These are phyloP conservation scores for Rhamnusium bicolor DNA, from an alignment of 2,888 invertebrate species.

Conservation along the genomic window DNA sequence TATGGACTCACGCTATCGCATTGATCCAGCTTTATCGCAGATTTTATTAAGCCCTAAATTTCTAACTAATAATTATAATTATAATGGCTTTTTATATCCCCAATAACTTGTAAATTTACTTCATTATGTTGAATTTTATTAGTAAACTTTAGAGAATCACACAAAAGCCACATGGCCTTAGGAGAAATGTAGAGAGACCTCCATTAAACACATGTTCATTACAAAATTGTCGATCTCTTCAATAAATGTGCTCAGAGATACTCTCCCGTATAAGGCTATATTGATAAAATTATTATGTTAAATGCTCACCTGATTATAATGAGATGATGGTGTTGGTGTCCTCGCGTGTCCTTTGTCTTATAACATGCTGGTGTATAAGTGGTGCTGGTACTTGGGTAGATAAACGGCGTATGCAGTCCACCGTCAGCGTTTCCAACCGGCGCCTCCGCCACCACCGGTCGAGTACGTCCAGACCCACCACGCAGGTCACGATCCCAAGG, in stretches of 20 bases:
- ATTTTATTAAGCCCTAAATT: neutral
- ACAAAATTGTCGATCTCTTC: no score
- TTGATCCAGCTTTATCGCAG: no score
- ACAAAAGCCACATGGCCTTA: no score
- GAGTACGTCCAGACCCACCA: conserved; percentile 76
- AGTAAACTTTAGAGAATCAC: no score
- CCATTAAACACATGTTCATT: no score
- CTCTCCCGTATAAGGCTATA: no score
- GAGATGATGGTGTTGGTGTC: conserved; percentile 43
- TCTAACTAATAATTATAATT: neutral
- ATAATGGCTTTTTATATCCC: neutral
- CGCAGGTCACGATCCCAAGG: conserved; percentile 94
- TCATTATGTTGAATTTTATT: no score
- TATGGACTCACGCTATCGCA: neutral
- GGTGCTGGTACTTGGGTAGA: conserved; percentile 73
- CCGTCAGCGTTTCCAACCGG: conserved; percentile 47
- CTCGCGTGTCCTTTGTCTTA: conserved; percentile 40
- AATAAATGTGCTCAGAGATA: no score
- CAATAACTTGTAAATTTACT: neutral
- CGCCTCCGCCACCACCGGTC: conserved; percentile 56
- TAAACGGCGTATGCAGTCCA: conserved; percentile 85
- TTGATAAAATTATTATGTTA: no score
- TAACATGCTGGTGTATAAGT: conserved; percentile 60
- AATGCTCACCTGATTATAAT: neutral
- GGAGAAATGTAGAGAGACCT: no score